Base-by-base conservation (phyloP, 2,113 vertebrate species). In the Sapajus apella region DNA sequence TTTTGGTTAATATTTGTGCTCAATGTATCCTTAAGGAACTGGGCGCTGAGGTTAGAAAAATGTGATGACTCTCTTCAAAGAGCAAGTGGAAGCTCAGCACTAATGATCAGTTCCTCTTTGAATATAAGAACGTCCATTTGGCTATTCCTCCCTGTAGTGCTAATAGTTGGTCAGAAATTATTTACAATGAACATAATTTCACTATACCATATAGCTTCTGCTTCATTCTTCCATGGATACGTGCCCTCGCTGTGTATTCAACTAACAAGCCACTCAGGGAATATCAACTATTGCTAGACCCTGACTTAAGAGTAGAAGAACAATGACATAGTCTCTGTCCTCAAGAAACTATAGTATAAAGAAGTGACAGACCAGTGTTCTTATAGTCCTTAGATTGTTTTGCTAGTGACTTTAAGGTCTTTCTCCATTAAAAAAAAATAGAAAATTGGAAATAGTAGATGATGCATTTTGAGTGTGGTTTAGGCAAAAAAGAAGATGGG, bases 391-490 rank as follows among this genome's bases (percentile, higher is more conserved):
- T 52, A 50, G 8, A 76, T 5, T 61, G 1, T 52, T 82, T 75
- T 70, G 47, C 56, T 73, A 52, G 9, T 87, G 25, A 79, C 85
- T 61, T 86, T 50, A 93, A 94, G 21, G 61, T 85, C 18, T 84
- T 61, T 35, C 13, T 73, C 35, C 32, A 88, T 58, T 58, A 23
- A 58, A 58, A 58, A 58, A 58, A 88, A 84, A 56, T 3, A 52
- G 21, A 75, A 87, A 96, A 75, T 76, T 88, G 8, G 30, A 95
- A 88, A 84, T 18, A 91, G 56, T 30, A 87, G 18, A 50, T 79
- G 55, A 64, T 84, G 21, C 50, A 89, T 84, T 68, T 61, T 96
- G 35, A 91, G 4, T 72, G 40, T 80, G 50, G 47, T 64, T 90
- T 93, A 68, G 35, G 10, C 13, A 93, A 90, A 76, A 43, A 76